Conservation (phyloP, 2,888 invertebrate genomes). For the Conomelus anceps region DNA sequence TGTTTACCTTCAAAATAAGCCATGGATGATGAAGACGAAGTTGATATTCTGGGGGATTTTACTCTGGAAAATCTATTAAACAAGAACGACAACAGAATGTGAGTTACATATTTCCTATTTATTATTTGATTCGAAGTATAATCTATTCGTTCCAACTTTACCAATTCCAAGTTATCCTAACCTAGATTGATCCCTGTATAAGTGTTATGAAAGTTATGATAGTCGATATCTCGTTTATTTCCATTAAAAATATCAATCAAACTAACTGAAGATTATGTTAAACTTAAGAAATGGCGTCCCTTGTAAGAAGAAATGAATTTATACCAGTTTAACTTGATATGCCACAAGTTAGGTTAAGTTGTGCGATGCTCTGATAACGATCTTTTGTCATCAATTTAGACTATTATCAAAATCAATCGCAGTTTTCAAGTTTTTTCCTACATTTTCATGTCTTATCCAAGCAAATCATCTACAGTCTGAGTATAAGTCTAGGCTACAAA, state of each 20-base stretch:
- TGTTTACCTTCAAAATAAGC: background rate
- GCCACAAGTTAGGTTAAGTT: too few relatives aligned
- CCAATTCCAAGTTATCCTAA: background rate
- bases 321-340: too few relatives aligned
- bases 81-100: constrained; percentile 55
- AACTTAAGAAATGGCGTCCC: background rate
- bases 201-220: too few relatives aligned
- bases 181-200: background rate
- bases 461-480: too few relatives aligned
- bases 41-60: constrained; percentile 66
- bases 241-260: background rate
- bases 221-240: too few relatives aligned
- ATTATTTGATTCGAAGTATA: background rate
- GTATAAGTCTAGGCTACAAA: too few relatives aligned
- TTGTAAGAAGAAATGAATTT: background rate
- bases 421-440: too few relatives aligned
- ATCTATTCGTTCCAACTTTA: background rate
- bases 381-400: background rate
- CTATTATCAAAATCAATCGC: too few relatives aligned
- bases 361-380: background rate
- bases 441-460: too few relatives aligned
- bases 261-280: background rate
- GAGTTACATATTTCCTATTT: constrained; percentile 39
- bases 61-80: constrained; percentile 57
- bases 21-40: constrained; percentile 66